These are phyloP conservation scores for Zosterops pallidus DNA, from an alignment of 2,113 vertebrate genomes.

Conservation along the genomic window DNA sequence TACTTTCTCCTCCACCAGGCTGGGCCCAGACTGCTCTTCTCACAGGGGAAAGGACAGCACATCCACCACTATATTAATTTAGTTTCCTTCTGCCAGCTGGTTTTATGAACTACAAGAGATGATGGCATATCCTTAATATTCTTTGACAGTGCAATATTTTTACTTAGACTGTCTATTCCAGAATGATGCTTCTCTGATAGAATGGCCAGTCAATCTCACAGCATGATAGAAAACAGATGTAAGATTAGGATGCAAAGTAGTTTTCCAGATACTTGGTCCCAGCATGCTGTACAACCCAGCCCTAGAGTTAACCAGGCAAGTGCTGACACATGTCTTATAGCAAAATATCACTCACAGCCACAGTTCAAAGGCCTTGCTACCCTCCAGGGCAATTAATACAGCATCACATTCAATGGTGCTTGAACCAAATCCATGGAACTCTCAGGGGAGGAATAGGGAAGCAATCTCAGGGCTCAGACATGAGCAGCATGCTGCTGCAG, in stretches of 20 bases:
- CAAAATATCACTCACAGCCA: constrained; percentile 84
- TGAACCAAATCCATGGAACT: constrained; percentile 79
- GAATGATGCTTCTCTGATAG: constrained; percentile 69
- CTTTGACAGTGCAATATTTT: constrained; percentile 73
- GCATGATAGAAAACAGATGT: constrained; percentile 82
- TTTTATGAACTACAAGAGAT: constrained; percentile 43
- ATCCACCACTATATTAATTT: constrained; percentile 12
- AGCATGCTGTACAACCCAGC: constrained; percentile 75
- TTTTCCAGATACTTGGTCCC: constrained; percentile 81
- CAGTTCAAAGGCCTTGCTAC: constrained; percentile 85
- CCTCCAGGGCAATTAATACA: constrained; percentile 86
- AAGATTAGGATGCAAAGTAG: constrained; percentile 82
- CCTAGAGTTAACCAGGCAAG: constrained; percentile 80
- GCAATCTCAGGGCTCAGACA: constrained; percentile 71
- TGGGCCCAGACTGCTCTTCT: neutral
- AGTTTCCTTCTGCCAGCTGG: constrained; percentile 58
- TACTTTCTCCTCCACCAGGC: neutral
- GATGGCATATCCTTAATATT: constrained; percentile 71
- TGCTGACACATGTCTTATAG: constrained; percentile 83
- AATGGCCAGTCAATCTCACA: constrained; percentile 77
- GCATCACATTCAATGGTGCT: constrained; percentile 82
- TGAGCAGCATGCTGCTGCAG: constrained; percentile 64
- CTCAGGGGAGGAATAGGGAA: constrained; percentile 76
- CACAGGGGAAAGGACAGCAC: constrained; percentile 6
- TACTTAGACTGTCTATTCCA: constrained; percentile 59